phyloP scores from a whole-genome alignment of 2,113 vertebrate genomes.

The Pteruthius melanotis region DNA sequence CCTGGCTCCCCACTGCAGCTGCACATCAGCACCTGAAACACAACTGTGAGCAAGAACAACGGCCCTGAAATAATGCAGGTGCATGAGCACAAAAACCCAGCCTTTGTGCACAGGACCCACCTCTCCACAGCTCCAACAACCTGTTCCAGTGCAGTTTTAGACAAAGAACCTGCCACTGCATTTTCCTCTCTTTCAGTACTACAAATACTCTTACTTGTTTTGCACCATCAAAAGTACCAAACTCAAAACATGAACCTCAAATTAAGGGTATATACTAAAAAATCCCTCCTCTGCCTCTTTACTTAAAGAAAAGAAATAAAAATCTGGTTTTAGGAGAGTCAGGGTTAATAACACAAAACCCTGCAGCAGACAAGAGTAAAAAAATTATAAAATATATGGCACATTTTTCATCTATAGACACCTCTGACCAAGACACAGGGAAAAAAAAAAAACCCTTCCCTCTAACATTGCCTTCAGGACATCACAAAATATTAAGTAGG shows the following conservation, averaged over 20 bases:
- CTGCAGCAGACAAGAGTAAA: background rate
- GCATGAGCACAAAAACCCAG: accelerated
- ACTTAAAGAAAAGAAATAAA: background rate
- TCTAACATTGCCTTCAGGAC: background rate
- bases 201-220: background rate
- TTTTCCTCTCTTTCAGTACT: background rate
- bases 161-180: background rate
- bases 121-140: background rate
- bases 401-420: background rate
- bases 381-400: background rate
- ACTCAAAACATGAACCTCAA: background rate
- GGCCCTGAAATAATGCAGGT: background rate
- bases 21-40: background rate
- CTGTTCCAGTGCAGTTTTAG: background rate
- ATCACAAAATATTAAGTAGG: background rate
- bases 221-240: background rate
- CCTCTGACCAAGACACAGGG: background rate
- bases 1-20: background rate
- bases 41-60: background rate
- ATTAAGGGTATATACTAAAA: background rate
- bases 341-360: background rate
- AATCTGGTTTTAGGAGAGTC: background rate
- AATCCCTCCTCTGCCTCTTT: background rate
- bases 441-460: accelerated
- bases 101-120: background rate